Base-by-base conservation (phyloP, 2,797 vertebrate species). In the Ctenosaura bakeri region DNA sequence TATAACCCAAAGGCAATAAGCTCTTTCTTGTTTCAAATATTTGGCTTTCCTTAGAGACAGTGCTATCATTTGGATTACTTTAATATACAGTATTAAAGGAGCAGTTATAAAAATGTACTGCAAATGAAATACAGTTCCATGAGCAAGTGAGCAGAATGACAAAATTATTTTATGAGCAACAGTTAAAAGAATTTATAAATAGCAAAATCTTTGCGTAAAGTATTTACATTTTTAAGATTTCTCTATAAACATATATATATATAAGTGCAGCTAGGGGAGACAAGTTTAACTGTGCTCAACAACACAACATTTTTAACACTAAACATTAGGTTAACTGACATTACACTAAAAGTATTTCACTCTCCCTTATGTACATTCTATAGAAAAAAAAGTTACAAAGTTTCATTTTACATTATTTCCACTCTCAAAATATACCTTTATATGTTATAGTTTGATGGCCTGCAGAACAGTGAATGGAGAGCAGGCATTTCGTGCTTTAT, bases 201-300 rank as follows among this genome's bases (percentile, higher is more conserved):
- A 98, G 95, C 95, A 97, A 97, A 97, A 96, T 96, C 90, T 96
- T 92, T 95, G 96, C 97, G 97, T 96, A 96, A 97, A 97, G 96
- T 98, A 98, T 98, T 96, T 97, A 98, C 97, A 98, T 93, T 96
- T 97, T 95, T 94, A 95, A 95, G 94, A 92, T 95, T 94, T 95
- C 91, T 92, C 94, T 96, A 96, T 96, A 95, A 96, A 97, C 96
- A 97, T 96, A 97, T 97, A 97, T 94, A 97, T 97, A 97, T 94
- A 97, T 96, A 97, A 69, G 95, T 97, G 94, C 89, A 97, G 94
- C 92, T 95, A 96, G 87, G 88, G 96, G 94, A 96, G 95, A 96
- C 89, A 94, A 93, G 88, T 88, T 76, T 92, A 96, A 96, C 92
- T 84, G 92, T 95, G 92, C 95, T 94, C 92, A 95, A 94, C 91